Percentiles rank a stretch among this genome's conserved stretches.
Conservation (phyloP, 1,140 invertebrate species). For the Babylonia areolata region DNA sequence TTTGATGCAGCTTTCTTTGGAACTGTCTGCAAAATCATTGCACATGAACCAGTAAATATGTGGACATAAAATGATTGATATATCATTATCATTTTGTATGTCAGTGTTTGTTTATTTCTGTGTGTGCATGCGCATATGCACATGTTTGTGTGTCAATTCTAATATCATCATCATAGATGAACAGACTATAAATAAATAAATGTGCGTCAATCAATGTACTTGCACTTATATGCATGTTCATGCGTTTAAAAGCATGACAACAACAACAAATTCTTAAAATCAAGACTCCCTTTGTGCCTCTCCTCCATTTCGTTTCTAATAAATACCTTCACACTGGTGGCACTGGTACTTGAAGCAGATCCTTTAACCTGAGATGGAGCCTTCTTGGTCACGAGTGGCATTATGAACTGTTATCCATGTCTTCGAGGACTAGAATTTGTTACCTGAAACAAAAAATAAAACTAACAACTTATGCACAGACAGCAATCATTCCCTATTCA, state of each 20-base stretch:
- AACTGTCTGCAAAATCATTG: neutral
- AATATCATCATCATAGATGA: no score
- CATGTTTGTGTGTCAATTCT: neutral
- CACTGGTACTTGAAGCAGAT: neutral
- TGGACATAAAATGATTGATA: neutral
- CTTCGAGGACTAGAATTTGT: neutral
- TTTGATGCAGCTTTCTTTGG: conserved; percentile 1
- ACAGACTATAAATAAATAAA: no score
- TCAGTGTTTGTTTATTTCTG: neutral
- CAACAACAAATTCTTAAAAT: no score
- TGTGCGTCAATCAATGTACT: no score
- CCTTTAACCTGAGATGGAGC: neutral
- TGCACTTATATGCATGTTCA: no score
- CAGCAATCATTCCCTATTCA: no score
- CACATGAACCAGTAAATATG: no score
- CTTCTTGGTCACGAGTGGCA: neutral
- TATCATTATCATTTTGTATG: neutral
- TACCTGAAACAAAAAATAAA: no score
- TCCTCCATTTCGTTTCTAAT: no score
- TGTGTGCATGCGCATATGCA: neutral
- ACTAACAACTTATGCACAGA: no score
- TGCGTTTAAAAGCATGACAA: no score
- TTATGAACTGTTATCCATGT: neutral
- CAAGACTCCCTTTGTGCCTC: no score
- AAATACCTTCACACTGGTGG: neutral